Conservation (phyloP, 2,797 vertebrate genomes). For the Lindbergichthys nudifrons region DNA sequence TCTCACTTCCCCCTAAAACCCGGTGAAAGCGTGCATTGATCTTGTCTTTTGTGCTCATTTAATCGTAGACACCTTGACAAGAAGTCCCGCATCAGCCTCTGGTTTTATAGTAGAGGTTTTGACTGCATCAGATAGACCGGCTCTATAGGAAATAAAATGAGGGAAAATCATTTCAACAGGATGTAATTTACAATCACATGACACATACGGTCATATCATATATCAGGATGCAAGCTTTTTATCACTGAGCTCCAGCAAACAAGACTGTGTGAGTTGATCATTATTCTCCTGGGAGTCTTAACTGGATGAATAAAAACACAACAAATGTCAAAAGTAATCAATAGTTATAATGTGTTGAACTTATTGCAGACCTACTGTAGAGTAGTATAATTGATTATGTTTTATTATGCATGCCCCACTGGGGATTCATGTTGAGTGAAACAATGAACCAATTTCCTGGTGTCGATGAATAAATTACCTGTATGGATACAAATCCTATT, state of each 20-base stretch:
- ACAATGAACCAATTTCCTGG: neutral
- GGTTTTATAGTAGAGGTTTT: neutral
- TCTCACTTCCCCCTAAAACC: constrained; percentile 48
- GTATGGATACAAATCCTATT: neutral
- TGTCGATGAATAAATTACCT: constrained; percentile 10
- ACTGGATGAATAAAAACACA: neutral
- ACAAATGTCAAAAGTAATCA: neutral
- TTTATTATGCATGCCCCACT: neutral
- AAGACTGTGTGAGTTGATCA: constrained; percentile 7
- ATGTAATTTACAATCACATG: constrained; percentile 43
- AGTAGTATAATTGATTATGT: neutral
- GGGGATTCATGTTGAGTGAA: constrained; percentile 1
- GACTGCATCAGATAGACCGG: neutral
- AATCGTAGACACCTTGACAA: constrained; percentile 50
- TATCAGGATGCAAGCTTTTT: constrained; percentile 27
- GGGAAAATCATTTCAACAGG: constrained; percentile 36
- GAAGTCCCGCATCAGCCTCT: constrained; percentile 20
- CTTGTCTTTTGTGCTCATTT: constrained; percentile 57
- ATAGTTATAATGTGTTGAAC: neutral
- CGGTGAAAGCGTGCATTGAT: constrained; percentile 28
- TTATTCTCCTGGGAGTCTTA: neutral
- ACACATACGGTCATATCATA: constrained; percentile 33
- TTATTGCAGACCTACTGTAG: neutral
- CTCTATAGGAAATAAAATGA: constrained; percentile 36
- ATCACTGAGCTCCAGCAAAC: constrained; percentile 26